phyloP scores from a whole-genome alignment of 2,113 vertebrate species.

The Motacilla alba region DNA sequence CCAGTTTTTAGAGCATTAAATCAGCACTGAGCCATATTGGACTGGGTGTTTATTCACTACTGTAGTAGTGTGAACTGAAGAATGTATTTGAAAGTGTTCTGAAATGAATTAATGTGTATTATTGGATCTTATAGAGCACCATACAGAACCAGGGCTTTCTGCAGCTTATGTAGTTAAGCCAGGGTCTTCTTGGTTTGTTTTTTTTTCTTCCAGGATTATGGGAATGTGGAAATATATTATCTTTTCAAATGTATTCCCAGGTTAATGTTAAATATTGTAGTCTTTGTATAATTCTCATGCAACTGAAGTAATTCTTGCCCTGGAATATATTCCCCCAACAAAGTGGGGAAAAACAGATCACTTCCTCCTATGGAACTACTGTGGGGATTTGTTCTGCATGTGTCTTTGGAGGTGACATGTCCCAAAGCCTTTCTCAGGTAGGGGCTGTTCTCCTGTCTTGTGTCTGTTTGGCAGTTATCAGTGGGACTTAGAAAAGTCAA shows the following conservation, averaged over 20 bases:
- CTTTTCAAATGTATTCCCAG: neutral
- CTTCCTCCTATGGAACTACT: neutral
- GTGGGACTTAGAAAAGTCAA: neutral
- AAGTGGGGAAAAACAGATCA: neutral
- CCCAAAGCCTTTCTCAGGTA: neutral
- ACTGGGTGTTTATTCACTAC: neutral
- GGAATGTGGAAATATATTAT: neutral
- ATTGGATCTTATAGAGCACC: neutral
- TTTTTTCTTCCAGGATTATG: neutral
- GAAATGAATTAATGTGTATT: neutral
- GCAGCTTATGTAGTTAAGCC: neutral
- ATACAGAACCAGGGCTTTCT: neutral
- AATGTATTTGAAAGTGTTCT: neutral
- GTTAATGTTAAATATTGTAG: neutral
- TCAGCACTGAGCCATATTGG: neutral
- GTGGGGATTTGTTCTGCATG: neutral
- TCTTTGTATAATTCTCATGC: neutral
- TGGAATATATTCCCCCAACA: neutral
- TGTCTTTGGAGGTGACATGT: neutral
- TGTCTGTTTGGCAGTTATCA: neutral
- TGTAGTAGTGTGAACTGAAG: neutral
- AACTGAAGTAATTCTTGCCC: neutral
- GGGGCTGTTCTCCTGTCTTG: neutral
- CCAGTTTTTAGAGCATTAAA: neutral
- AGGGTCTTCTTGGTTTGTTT: neutral